Evolutionary conservation across 1,140 invertebrate species (phyloP).

Genomic region (Mactra quadrangularis): DNA sequence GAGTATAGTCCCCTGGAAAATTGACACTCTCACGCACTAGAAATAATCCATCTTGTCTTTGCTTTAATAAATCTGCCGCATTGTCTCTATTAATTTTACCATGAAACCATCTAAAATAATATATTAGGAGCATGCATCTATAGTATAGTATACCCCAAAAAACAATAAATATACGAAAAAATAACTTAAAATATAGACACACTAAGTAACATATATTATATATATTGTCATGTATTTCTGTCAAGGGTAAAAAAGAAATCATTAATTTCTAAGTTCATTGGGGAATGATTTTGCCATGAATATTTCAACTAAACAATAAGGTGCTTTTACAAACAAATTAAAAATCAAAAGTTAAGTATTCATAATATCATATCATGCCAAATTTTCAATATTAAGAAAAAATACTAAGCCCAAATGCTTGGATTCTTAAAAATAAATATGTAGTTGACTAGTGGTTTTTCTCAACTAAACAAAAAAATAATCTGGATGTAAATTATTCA

Average conservation of each 20-base stretch:
- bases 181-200: conserved; percentile 24
- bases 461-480: too few relatives aligned
- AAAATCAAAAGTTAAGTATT: too few relatives aligned
- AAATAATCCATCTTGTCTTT: conserved; percentile 94
- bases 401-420: too few relatives aligned
- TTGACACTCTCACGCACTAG: conserved; percentile 99
- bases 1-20: conserved; percentile 99
- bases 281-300: too few relatives aligned
- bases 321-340: too few relatives aligned
- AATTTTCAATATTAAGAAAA: too few relatives aligned
- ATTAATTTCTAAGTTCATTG: not conserved
- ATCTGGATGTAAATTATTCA: too few relatives aligned
- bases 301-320: too few relatives aligned
- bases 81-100: conserved; percentile 98
- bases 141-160: too few relatives aligned
- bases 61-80: conserved; percentile 92
- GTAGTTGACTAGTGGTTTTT: too few relatives aligned
- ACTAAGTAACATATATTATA: not conserved
- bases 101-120: conserved; percentile 95
- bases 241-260: not conserved
- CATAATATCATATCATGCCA: too few relatives aligned
- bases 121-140: conserved; percentile 48
- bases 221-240: conserved; percentile 29
- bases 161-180: conserved; percentile 18
- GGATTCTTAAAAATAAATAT: too few relatives aligned